Percentiles rank a stretch among this genome's conserved stretches.
Conservation (phyloP, 2,797 vertebrate species). For the Tiaroga cobitis region DNA sequence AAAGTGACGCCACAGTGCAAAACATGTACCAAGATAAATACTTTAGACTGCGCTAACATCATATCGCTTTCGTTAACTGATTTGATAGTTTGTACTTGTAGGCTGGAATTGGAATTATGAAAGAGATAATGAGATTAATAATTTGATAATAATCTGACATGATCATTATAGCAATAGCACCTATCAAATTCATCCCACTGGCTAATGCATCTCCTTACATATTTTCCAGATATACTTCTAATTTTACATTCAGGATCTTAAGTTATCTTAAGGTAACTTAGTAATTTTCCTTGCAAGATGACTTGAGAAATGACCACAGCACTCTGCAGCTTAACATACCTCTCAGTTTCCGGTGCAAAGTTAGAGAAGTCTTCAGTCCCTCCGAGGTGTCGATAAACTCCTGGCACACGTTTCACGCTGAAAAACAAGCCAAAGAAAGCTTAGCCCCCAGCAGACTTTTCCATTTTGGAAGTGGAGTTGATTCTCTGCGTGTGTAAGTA, state of each 20-base stretch:
- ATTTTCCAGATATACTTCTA: not conserved
- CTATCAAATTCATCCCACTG: not conserved
- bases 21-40: not conserved
- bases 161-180: not conserved
- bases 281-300: not conserved
- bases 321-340: not conserved
- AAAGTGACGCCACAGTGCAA: not conserved
- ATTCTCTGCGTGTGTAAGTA: conserved; percentile 9
- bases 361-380: not conserved
- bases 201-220: not conserved
- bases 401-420: not conserved
- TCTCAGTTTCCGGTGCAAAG: conserved; percentile 13
- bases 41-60: not conserved
- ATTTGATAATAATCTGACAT: not conserved
- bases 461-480: conserved; percentile 35
- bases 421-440: conserved; percentile 15
- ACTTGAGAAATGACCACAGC: not conserved
- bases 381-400: not conserved
- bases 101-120: not conserved
- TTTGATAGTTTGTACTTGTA: not conserved
- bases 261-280: not conserved
- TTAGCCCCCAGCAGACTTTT: conserved; percentile 39
- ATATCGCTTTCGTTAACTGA: not conserved
- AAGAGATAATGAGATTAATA: not conserved
- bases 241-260: not conserved